These are phyloP conservation scores for Anoplolepis gracilipes DNA, from an alignment of 1,140 invertebrate species.

Conservation along the genomic window DNA sequence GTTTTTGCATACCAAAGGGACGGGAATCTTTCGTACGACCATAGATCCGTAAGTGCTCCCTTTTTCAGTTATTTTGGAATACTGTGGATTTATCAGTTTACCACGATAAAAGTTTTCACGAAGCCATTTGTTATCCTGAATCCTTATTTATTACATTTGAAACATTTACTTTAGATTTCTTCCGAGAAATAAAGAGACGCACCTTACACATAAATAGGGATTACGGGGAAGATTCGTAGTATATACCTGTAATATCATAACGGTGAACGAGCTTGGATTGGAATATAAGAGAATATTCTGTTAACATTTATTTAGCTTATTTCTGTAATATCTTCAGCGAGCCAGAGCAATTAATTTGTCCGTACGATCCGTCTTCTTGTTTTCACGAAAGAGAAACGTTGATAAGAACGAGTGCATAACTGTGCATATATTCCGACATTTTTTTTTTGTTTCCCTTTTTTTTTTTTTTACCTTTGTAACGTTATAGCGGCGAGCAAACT, in stretches of 20 bases:
- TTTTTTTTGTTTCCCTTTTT: background rate
- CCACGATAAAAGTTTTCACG: background rate
- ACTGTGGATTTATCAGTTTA: conserved; percentile 5
- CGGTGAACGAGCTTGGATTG: background rate
- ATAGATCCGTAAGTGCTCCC: background rate
- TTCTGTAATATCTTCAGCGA: background rate
- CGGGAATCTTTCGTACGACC: conserved; percentile 9
- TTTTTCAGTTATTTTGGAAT: conserved; percentile 41
- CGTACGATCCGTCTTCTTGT: background rate
- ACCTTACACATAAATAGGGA: conserved; percentile 7
- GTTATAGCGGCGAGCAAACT: conserved; percentile 33
- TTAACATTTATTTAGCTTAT: conserved; percentile 8
- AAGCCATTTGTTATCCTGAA: conserved; percentile 5
- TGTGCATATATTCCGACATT: background rate
- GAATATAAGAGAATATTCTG: background rate
- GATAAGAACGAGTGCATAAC: background rate
- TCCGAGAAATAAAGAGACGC: background rate
- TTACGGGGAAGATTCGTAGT: background rate
- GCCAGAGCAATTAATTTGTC: background rate
- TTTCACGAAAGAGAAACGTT: conserved; percentile 11
- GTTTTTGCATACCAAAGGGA: conserved; percentile 5
- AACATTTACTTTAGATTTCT: conserved; percentile 8
- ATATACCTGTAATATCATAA: background rate
- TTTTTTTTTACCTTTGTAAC: background rate
- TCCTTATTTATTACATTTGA: conserved; percentile 21